These are phyloP conservation scores for Pimephales promelas DNA, from an alignment of 2,113 vertebrate genomes.

Conservation along the genomic window DNA sequence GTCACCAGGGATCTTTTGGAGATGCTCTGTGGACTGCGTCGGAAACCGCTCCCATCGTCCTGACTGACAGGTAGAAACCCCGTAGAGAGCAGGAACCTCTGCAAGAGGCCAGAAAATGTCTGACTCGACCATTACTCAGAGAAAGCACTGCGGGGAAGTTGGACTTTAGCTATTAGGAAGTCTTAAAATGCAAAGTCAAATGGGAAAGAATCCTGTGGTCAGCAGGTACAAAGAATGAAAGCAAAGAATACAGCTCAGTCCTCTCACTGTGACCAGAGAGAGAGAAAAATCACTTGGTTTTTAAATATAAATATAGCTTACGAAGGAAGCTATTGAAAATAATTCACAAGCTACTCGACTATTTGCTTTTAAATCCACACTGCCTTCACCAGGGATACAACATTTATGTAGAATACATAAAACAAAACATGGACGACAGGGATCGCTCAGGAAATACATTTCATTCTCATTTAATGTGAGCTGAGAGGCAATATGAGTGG, in stretches of 20 bases:
- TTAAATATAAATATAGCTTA: constrained; percentile 52
- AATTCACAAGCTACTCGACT: constrained; percentile 38
- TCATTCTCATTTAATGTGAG: constrained; percentile 52
- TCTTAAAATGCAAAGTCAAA: constrained; percentile 49
- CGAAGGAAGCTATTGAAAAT: constrained; percentile 23
- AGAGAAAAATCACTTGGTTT: constrained; percentile 42
- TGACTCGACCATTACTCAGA: constrained; percentile 7
- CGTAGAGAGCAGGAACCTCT: neutral
- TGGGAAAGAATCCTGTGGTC: constrained; percentile 49
- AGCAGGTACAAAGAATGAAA: constrained; percentile 50
- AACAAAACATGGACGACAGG: constrained; percentile 33
- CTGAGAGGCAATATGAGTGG: constrained; percentile 59
- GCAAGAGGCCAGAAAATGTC: neutral
- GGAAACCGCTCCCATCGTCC: constrained; percentile 6
- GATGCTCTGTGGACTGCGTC: constrained; percentile 3
- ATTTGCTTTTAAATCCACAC: constrained; percentile 40
- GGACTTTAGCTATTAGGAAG: constrained; percentile 28
- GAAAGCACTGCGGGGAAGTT: neutral
- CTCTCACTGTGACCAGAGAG: constrained; percentile 43
- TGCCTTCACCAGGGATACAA: constrained; percentile 36
- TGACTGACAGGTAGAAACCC: constrained; percentile 21
- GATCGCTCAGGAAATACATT: constrained; percentile 36
- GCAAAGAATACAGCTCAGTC: constrained; percentile 36
- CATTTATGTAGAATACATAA: constrained; percentile 40
- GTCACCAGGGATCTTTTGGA: constrained; percentile 41